These are phyloP conservation scores for Ophraella communa DNA, from an alignment of 2,888 invertebrate species.

Conservation along the genomic window DNA sequence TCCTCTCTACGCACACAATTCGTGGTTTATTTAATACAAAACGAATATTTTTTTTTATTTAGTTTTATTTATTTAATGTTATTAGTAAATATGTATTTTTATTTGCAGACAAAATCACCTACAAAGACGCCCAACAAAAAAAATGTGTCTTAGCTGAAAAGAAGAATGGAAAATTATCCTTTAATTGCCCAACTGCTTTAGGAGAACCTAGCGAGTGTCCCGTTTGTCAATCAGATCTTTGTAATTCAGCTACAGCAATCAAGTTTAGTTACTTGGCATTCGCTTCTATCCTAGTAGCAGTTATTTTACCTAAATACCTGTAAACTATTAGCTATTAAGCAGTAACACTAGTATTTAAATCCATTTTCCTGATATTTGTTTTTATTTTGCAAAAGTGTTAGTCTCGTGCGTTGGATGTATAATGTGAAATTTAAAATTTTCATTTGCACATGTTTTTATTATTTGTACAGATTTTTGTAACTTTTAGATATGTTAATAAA, in stretches of 20 bases:
- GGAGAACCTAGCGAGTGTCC: slow-evolving; percentile 30
- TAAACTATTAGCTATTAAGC: neutral
- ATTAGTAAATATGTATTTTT: neutral
- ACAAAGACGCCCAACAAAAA: slow-evolving; percentile 24
- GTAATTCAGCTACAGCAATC: slow-evolving; percentile 30
- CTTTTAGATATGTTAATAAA: neutral
- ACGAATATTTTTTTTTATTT: too few species aligned
- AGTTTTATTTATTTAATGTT: neutral
- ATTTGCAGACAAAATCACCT: slow-evolving; percentile 27
- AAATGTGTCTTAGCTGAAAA: slow-evolving; percentile 25
- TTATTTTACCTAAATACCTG: slow-evolving; percentile 28
- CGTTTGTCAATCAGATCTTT: slow-evolving; percentile 31
- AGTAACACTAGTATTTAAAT: neutral
- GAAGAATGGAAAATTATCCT: slow-evolving; percentile 29
- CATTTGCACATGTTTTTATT: neutral
- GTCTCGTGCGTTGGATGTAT: too few species aligned
- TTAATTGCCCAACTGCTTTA: slow-evolving; percentile 21
- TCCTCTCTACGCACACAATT: too few species aligned
- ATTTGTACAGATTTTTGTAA: neutral
- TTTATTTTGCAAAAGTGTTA: too few species aligned
- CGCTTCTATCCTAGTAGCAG: slow-evolving; percentile 25
- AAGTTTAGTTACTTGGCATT: slow-evolving; percentile 30
- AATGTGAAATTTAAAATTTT: too few species aligned
- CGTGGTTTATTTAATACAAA: too few species aligned
- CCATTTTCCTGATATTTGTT: neutral